phyloP scores from a whole-genome alignment of 2,113 vertebrate species.

The Atrichornis clamosus region DNA sequence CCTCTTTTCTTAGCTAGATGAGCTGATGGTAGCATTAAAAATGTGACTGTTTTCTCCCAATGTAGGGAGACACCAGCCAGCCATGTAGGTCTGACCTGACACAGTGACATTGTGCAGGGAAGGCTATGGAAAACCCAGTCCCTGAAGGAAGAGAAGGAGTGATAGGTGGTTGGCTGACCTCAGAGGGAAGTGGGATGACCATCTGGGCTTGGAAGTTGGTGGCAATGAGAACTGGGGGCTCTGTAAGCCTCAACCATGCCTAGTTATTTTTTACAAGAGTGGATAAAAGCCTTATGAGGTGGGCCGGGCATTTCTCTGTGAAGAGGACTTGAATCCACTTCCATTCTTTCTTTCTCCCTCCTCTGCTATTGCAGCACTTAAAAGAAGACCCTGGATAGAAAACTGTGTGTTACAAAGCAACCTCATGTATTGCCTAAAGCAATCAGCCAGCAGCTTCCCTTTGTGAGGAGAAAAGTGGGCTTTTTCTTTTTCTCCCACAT shows the following conservation, averaged over 20 bases:
- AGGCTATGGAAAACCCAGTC: neutral
- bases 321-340: constrained; percentile 15
- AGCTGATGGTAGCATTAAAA: neutral
- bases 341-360: constrained; percentile 6
- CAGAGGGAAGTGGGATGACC: neutral
- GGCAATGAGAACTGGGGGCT: neutral
- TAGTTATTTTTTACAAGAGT: neutral
- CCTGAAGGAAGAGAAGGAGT: neutral
- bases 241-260: neutral
- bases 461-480: neutral
- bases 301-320: neutral
- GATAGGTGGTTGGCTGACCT: neutral
- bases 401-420: constrained; percentile 19
- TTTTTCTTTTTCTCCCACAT: neutral
- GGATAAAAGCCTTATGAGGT: neutral
- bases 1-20: neutral
- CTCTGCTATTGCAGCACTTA: constrained; percentile 14
- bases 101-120: neutral
- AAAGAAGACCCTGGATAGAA: constrained; percentile 35
- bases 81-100: neutral
- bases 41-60: neutral
- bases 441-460: constrained; percentile 29
- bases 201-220: neutral
- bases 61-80: neutral
- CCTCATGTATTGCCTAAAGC: constrained; percentile 39